Evolutionary conservation across 1,140 invertebrate species (phyloP).

Genomic region (Drosophila willistoni): DNA sequence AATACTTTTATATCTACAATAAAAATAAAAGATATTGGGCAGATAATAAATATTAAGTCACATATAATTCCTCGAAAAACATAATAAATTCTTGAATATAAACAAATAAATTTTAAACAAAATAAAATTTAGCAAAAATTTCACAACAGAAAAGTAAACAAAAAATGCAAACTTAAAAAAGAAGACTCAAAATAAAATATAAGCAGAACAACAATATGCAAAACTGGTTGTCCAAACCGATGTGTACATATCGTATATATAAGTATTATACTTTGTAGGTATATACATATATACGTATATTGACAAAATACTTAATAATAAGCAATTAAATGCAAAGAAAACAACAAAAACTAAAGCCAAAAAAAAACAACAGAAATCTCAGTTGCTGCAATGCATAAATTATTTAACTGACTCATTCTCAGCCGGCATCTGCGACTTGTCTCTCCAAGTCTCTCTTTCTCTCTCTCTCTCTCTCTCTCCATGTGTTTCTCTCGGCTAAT

Average conservation of each 20-base stretch:
- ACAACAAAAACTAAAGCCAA: slow-evolving; percentile 12
- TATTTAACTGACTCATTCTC: slow-evolving; percentile 52
- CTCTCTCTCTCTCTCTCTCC: slow-evolving; percentile 38
- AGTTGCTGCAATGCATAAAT: slow-evolving; percentile 42
- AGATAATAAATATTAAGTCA: background rate
- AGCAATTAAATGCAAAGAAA: slow-evolving; percentile 55
- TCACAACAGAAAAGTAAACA: slow-evolving; percentile 15
- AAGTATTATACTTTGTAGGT: background rate
- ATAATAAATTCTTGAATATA: slow-evolving; percentile 22
- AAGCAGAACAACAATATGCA: slow-evolving; percentile 57
- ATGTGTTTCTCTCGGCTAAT: slow-evolving; percentile 29
- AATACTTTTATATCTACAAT: background rate
- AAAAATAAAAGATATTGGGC: background rate
- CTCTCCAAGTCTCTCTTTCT: slow-evolving; percentile 31
- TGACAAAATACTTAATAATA: slow-evolving; percentile 45
- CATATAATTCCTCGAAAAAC: slow-evolving; percentile 1
- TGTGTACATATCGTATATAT: background rate
- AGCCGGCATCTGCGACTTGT: slow-evolving; percentile 53
- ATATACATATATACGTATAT: slow-evolving; percentile 18
- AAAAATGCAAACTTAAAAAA: slow-evolving; percentile 10
- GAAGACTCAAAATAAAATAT: background rate
- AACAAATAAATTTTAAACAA: slow-evolving; percentile 8
- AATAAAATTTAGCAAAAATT: slow-evolving; percentile 35
- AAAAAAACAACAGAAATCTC: slow-evolving; percentile 41
- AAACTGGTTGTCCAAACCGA: slow-evolving; percentile 29